A percentile compares a stretch with the other conserved stretches of the same genome.
phyloP scores from a whole-genome alignment of 2,797 vertebrate genomes.

The Anomalospiza imberbis region DNA sequence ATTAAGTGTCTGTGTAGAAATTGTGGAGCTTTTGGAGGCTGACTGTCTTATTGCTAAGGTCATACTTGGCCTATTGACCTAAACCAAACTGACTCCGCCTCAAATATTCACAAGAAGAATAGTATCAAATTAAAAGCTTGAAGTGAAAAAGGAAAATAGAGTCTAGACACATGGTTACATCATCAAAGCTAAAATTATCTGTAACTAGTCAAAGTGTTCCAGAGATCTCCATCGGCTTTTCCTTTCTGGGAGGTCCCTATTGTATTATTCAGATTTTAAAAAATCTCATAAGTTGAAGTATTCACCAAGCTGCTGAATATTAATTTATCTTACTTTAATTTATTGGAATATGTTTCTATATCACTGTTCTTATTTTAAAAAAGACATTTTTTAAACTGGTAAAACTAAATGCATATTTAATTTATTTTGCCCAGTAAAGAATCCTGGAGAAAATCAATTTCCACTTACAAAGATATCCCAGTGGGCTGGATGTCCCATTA shows the following conservation, averaged over 20 bases:
- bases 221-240: neutral
- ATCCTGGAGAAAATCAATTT: conserved; percentile 70
- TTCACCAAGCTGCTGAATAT: conserved; percentile 1
- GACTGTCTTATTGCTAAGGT: neutral
- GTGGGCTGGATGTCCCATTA: conserved; percentile 26
- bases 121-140: conserved; percentile 41
- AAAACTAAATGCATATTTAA: conserved; percentile 67
- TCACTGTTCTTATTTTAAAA: conserved; percentile 56
- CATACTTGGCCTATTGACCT: conserved; percentile 21
- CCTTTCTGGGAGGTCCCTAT: neutral
- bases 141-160: neutral
- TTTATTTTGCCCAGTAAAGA: conserved; percentile 64
- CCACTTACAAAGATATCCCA: conserved; percentile 57
- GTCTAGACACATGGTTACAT: neutral
- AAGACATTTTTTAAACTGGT: conserved; percentile 69
- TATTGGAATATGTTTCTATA: conserved; percentile 44
- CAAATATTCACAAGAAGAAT: neutral
- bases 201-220: conserved; percentile 7
- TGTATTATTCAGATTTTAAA: neutral
- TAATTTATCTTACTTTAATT: conserved; percentile 60
- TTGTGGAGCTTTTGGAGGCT: neutral
- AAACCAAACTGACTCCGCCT: neutral
- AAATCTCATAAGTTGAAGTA: neutral
- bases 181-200: conserved; percentile 6
- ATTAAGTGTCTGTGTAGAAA: conserved; percentile 22